Percentiles rank a stretch among this genome's conserved stretches.
Conservation (phyloP, 2,797 vertebrate genomes). For the Molossus alvarezi region DNA sequence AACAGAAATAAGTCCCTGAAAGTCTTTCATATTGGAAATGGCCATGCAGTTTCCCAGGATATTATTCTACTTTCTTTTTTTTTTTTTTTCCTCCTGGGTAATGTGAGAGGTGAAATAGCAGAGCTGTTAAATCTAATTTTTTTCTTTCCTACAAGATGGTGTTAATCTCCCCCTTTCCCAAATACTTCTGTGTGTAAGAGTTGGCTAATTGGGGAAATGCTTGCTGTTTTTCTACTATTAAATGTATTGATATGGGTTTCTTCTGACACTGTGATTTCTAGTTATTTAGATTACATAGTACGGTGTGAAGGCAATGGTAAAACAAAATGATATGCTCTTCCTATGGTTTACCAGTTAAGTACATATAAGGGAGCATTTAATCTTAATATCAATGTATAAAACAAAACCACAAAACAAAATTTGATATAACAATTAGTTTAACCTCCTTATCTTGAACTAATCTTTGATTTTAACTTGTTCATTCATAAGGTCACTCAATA, state of each 20-base stretch:
- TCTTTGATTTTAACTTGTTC: not conserved
- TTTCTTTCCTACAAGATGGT: conserved; percentile 31
- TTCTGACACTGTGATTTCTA: not conserved
- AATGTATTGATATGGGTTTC: not conserved
- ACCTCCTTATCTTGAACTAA: not conserved
- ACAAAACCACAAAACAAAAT: conserved; percentile 14
- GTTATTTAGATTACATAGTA: not conserved
- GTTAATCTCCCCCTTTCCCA: not conserved
- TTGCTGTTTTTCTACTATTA: not conserved
- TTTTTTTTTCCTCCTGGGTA: not conserved
- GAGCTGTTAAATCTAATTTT: conserved; percentile 38
- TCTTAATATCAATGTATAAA: not conserved
- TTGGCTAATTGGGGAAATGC: not conserved
- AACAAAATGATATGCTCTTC: not conserved
- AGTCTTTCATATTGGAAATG: conserved; percentile 62
- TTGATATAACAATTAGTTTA: not conserved
- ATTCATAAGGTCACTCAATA: not conserved
- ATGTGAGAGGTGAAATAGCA: conserved; percentile 59
- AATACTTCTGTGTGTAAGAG: not conserved
- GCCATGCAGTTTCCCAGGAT: not conserved
- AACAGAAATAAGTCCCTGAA: conserved; percentile 65
- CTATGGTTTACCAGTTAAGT: not conserved
- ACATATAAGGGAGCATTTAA: not conserved
- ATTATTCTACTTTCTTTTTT: conserved; percentile 62
- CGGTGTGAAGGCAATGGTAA: not conserved